phyloP scores from a whole-genome alignment of 2,797 vertebrate species.

The Decapterus maruadsi region DNA sequence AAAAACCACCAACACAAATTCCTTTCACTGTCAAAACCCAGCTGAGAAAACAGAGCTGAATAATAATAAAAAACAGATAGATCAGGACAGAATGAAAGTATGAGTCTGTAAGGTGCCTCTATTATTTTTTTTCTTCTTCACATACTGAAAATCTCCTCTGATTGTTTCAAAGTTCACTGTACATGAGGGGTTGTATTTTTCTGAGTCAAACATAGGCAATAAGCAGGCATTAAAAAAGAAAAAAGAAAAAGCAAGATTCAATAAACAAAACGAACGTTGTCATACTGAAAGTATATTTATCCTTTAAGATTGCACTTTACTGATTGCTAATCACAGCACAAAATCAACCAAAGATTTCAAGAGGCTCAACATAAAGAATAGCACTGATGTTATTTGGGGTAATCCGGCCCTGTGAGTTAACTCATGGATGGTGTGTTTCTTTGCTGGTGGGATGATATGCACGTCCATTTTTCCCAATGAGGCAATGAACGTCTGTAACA shows the following conservation, averaged over 20 bases:
- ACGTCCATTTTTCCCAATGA: slow-evolving; percentile 38
- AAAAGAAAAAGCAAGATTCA: slow-evolving; percentile 65
- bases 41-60: slow-evolving; percentile 55
- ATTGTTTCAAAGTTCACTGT: slow-evolving; percentile 82
- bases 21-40: slow-evolving; percentile 48
- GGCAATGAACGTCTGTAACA: slow-evolving; percentile 45
- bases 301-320: slow-evolving; percentile 87
- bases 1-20: slow-evolving; percentile 65
- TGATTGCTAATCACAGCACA: slow-evolving; percentile 88
- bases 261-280: slow-evolving; percentile 73
- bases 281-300: slow-evolving; percentile 81
- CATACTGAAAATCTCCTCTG: slow-evolving; percentile 77
- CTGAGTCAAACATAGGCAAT: slow-evolving; percentile 71
- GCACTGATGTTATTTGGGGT: slow-evolving; percentile 55
- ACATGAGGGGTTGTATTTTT: slow-evolving; percentile 75
- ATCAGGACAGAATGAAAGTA: slow-evolving; percentile 59
- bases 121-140: slow-evolving; percentile 53
- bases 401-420: slow-evolving; percentile 27
- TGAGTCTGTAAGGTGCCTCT: slow-evolving; percentile 81
- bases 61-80: slow-evolving; percentile 14
- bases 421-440: slow-evolving; percentile 26
- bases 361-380: slow-evolving; percentile 76
- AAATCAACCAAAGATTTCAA: slow-evolving; percentile 80
- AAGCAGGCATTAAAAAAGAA: slow-evolving; percentile 67
- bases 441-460: slow-evolving; percentile 72